A percentile compares a stretch with the other conserved stretches of the same genome.
Evolutionary conservation across 2,113 vertebrate genomes (phyloP).

Genomic region (Arvicanthis niloticus): DNA sequence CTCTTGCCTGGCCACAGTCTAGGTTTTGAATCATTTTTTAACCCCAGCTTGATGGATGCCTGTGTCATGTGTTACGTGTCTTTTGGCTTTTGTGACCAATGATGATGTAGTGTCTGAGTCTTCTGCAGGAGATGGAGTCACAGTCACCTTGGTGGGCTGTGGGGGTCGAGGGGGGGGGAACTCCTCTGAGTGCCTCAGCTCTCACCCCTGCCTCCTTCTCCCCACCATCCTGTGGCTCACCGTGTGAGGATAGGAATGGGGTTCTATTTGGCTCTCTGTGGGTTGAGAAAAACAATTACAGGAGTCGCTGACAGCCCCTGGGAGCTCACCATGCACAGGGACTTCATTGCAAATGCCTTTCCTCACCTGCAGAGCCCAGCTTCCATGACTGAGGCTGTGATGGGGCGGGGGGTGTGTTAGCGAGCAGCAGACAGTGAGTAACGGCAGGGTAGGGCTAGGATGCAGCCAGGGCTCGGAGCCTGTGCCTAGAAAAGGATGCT

Average conservation of each 20-base stretch:
- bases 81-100: not conserved
- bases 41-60: not conserved
- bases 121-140: slow-evolving; percentile 18
- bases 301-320: not conserved
- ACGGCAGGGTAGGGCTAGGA: not conserved
- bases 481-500: not conserved
- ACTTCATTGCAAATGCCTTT: not conserved
- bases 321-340: accelerated
- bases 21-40: not conserved
- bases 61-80: not conserved
- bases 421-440: not conserved
- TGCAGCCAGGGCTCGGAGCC: not conserved
- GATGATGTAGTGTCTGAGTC: not conserved
- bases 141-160: not conserved
- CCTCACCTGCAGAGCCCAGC: not conserved
- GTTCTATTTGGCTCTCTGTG: not conserved
- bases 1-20: not conserved
- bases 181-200: not conserved
- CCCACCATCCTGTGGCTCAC: not conserved
- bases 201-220: not conserved
- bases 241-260: not conserved
- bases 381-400: accelerated
- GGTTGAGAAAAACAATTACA: not conserved
- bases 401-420: accelerated
- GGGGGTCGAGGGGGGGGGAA: no score